These are phyloP conservation scores for Epirrita christyi DNA, from an alignment of 2,888 invertebrate species.

Conservation along the genomic window DNA sequence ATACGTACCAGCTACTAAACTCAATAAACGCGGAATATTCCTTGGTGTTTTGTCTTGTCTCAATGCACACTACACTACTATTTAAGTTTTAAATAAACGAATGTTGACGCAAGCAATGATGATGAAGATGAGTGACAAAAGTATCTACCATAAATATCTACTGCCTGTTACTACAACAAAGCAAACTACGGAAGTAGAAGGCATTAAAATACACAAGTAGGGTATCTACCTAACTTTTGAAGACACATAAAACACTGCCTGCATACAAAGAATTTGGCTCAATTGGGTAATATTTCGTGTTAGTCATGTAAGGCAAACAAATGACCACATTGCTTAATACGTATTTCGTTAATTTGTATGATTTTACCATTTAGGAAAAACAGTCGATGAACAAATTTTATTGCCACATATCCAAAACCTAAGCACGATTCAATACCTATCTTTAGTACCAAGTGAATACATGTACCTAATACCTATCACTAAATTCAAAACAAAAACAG, in stretches of 20 bases:
- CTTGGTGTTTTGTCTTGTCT: too few relatives aligned
- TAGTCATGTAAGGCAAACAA: conserved; percentile 10
- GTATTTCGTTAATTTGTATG: conserved; percentile 12
- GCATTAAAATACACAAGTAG: neutral
- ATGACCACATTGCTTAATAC: conserved; percentile 5
- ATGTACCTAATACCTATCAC: neutral
- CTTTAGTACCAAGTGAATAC: too few relatives aligned
- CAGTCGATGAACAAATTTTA: neutral
- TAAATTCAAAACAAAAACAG: conserved; percentile 9
- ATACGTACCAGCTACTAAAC: too few relatives aligned
- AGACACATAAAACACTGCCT: neutral
- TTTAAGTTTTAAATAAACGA: too few relatives aligned
- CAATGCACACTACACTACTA: too few relatives aligned
- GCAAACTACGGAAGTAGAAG: too few relatives aligned
- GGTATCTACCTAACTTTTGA: neutral
- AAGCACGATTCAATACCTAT: neutral
- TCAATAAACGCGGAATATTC: too few relatives aligned
- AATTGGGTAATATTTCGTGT: conserved; percentile 18
- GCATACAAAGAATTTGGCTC: conserved; percentile 3
- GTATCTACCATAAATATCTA: too few relatives aligned
- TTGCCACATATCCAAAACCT: neutral
- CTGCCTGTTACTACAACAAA: too few relatives aligned
- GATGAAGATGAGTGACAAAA: too few relatives aligned
- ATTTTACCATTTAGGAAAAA: conserved; percentile 9
- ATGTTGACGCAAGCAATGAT: too few relatives aligned